A percentile compares a stretch with the other conserved stretches of the same genome.
Conservation (phyloP, 2,113 vertebrate genomes). For the Sorex araneus region DNA sequence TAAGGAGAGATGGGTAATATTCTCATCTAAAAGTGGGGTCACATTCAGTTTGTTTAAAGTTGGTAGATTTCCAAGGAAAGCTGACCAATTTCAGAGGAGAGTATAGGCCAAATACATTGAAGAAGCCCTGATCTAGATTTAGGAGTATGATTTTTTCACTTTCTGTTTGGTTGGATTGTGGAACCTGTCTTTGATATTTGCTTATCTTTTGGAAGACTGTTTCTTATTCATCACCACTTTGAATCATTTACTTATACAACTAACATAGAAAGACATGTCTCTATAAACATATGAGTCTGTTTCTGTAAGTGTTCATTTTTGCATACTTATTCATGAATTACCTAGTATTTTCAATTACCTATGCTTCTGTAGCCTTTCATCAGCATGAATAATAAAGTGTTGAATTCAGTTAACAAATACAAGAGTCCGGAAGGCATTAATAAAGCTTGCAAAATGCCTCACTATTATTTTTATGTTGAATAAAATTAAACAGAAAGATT, state of each 20-base stretch:
- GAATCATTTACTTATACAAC: neutral
- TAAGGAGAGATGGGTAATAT: too few species aligned
- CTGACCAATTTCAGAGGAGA: neutral
- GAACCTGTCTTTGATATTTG: neutral
- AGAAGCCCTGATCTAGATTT: too few species aligned
- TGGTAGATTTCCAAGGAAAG: too few species aligned
- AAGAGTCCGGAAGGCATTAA: constrained; percentile 47
- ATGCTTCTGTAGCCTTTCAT: neutral
- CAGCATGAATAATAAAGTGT: constrained; percentile 49
- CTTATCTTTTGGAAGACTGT: neutral
- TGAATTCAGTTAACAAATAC: constrained; percentile 40
- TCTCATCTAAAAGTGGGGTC: too few species aligned
- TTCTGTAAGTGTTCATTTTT: neutral
- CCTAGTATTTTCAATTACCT: constrained; percentile 54
- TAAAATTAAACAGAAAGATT: constrained; percentile 52
- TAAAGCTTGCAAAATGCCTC: constrained; percentile 47
- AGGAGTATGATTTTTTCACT: neutral
- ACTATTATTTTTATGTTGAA: constrained; percentile 62
- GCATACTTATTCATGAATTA: constrained; percentile 18
- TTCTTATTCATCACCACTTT: constrained; percentile 13
- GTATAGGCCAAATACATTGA: neutral
- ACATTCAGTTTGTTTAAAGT: too few species aligned
- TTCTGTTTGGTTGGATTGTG: neutral
- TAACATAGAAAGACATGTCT: neutral
- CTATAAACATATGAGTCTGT: neutral